Conservation (phyloP, 2,797 vertebrate genomes). For the Neopelma chrysocephalum region DNA sequence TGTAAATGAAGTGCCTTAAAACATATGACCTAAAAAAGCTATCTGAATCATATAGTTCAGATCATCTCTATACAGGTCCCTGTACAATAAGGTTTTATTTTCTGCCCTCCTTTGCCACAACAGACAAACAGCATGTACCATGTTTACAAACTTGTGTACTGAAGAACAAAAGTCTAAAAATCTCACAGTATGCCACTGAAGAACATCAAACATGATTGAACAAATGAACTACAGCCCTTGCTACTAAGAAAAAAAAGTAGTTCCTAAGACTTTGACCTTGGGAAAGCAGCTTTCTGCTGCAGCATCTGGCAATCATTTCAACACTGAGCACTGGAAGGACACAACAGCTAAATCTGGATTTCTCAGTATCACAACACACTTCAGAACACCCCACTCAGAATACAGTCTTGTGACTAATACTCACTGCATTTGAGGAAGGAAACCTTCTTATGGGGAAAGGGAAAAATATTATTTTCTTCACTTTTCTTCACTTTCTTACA, state of each 20-base stretch:
- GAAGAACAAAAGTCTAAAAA: not conserved
- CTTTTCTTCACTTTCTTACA: not conserved
- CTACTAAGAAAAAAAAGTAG: not conserved
- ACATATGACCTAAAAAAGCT: not conserved
- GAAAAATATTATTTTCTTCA: not conserved
- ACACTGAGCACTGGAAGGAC: not conserved
- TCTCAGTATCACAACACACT: not conserved
- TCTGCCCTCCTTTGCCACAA: not conserved
- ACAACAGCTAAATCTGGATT: not conserved
- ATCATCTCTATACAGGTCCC: not conserved
- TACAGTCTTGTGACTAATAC: not conserved
- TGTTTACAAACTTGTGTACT: not conserved
- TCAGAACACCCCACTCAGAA: not conserved
- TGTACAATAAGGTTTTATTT: not conserved
- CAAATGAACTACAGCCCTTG: not conserved
- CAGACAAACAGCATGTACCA: not conserved
- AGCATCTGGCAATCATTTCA: not conserved
- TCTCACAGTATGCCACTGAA: not conserved
- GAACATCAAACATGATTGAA: not conserved
- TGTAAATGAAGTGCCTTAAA: not conserved
- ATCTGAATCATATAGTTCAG: not conserved
- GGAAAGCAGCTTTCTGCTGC: not conserved
- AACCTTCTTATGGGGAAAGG: not conserved
- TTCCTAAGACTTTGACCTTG: not conserved
- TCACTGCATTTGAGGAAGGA: not conserved